Base-by-base conservation (phyloP, 2,113 vertebrate species). In the Ariopsis seemanni region DNA sequence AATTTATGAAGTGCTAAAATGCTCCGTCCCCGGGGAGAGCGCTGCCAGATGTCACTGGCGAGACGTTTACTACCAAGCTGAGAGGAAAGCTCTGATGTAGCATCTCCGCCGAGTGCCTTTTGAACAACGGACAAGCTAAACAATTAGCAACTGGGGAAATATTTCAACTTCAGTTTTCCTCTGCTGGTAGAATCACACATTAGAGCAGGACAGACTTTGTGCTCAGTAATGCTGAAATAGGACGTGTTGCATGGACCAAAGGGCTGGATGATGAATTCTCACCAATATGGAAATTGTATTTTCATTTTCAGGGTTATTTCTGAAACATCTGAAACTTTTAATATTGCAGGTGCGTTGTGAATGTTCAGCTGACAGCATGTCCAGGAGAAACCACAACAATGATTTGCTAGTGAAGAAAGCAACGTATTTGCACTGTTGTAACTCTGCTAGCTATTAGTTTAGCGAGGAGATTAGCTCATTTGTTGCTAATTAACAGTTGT, bases 1-100 rank as follows among this genome's bases (percentile, higher is more conserved):
- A 98, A 98, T 99, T 97, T 97, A 99, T 98, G 97, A 98, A 98
- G 97, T 97, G 97, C 97, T 99, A 97, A 99, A 98, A 97, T 97
- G 97, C 95, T 97, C 96, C 94, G 94, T 97, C 97, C 96, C 97
- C 94, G 93, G 96, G 95, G 97, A 97, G 94, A 92, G 95, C 90
- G 92, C 92, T 95, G 96, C 96, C 97, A 97, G 96, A 97, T 97
- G 98, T 96, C 96, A 93, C 95, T 91, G 94, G 92, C 91, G 89
- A 94, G 93, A 95, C 94, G 90, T 95, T 95, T 90, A 57, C 94
- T 93, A 94, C 93, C 94, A 94, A 94, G 93, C 92, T 92, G 87
- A 60, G 80, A 88, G 85, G 58, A 86, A 75, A 88, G 72, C 91
- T 91, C 83, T 84, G 92, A 92, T 92, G 67, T 52, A 57, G 71